Evolutionary conservation across 2,888 invertebrate genomes (phyloP), one percentile per base, ranked within the genome.

Genomic region (Scotopteryx bipunctaria): DNA sequence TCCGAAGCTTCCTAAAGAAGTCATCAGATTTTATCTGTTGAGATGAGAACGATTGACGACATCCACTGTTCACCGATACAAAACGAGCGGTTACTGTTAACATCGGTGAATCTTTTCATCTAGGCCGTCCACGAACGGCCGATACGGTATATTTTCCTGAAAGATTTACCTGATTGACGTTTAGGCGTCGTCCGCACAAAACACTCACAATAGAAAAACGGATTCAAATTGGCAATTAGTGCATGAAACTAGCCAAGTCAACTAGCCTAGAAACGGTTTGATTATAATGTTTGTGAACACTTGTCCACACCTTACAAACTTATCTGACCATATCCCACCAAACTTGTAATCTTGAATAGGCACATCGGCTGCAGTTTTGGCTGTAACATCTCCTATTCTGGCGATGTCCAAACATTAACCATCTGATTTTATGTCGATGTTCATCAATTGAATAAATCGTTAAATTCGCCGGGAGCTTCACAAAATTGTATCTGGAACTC

Each of bases 401-500:
- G 40, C 5, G 6, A 19, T 40, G 43, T 15, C 44, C 32, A 44
- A 35, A 38, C 38, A 44, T 40, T 38, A 44, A 36, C 25, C 43
- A 43, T 54, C 35, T 21, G 40, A 31, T 45, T 42, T 17, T 19
- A 59, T 59, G 44, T 44, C 31, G 54, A 55, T 63, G 61, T 63
- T 64, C 63, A 67, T 67, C 67, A 67, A 76, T 78, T 67, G 66
- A 73, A 74, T 70, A 75, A 71, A 77, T 78, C 72, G 71, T 67
- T 69, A 63, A 66, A 69, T 74, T 74, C 65, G 63, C 57, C 61
- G 64, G 64, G 49, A 68, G 73, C 73, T 80, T 76, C 71, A 76
- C 71, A 73, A 73, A 79, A 80, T 74, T 69, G 73, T 75, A 80
- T 78, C 71, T 73, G 62, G 61, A 69, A 63, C 63, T 44, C 42